Evolutionary conservation across 2,797 vertebrate species (phyloP).

Genomic region (Tapera naevia): DNA sequence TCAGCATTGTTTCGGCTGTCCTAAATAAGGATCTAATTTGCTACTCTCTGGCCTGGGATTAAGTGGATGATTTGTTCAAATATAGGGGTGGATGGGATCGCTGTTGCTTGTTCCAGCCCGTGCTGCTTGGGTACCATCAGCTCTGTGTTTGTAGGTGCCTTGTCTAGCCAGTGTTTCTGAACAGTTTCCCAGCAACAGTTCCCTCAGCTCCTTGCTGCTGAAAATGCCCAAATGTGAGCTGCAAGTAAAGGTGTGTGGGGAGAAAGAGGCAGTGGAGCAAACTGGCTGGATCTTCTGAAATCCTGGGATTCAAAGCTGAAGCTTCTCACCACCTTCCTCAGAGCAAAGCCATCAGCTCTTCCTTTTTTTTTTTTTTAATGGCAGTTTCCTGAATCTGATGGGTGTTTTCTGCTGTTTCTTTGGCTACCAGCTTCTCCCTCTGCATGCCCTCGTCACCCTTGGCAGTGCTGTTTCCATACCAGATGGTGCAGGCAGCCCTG

Average conservation of each 20-base stretch:
- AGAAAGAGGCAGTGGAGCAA: background rate
- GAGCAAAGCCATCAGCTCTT: background rate
- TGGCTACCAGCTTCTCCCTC: background rate
- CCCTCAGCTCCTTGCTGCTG: conserved; percentile 16
- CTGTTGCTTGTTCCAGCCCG: background rate
- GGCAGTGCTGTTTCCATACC: rapidly evolving
- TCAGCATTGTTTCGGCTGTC: background rate
- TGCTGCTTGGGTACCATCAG: background rate
- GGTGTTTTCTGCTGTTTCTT: background rate
- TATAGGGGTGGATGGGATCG: background rate
- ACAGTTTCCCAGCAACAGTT: conserved; percentile 60
- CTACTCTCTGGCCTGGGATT: background rate
- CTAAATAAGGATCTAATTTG: background rate
- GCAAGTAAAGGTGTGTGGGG: background rate
- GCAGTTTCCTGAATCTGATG: background rate
- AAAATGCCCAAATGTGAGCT: background rate
- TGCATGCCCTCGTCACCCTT: rapidly evolving
- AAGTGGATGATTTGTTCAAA: background rate
- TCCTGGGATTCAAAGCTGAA: background rate
- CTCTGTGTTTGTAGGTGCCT: background rate
- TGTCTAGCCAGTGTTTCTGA: background rate
- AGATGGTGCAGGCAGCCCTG: background rate
- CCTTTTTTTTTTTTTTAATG: background rate
- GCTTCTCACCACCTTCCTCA: background rate
- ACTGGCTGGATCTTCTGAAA: background rate